A percentile compares a stretch with the other conserved stretches of the same genome.
These are phyloP conservation scores for Myathropa florea DNA, from an alignment of 2,888 invertebrate species.

Conservation along the genomic window DNA sequence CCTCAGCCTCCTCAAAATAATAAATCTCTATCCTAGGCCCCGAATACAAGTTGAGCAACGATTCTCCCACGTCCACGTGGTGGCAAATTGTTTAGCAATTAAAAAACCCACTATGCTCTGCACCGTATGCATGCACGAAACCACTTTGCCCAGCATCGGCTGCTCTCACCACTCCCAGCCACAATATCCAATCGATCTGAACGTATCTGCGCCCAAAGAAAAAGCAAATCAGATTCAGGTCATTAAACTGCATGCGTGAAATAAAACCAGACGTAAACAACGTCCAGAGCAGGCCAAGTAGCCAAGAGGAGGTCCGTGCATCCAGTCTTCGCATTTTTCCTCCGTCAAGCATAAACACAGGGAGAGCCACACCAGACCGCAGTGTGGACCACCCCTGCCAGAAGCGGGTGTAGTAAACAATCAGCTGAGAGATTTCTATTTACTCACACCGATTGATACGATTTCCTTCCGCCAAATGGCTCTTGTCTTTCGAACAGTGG, in stretches of 20 bases:
- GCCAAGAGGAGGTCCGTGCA: neutral
- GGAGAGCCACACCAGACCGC: conserved; percentile 7
- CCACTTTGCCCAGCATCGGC: conserved; percentile 40
- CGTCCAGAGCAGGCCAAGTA: neutral
- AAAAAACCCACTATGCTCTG: conserved; percentile 14
- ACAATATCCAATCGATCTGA: conserved; percentile 36
- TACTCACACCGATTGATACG: conserved; percentile 44
- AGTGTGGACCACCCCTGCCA: conserved; percentile 48
- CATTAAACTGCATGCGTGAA: conserved; percentile 70
- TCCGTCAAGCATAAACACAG: conserved; percentile 28
- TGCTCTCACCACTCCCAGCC: neutral
- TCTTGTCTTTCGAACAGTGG: conserved; percentile 25
- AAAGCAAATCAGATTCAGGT: conserved; percentile 63
- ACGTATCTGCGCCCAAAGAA: conserved; percentile 9
- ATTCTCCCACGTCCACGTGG: conserved; percentile 61
- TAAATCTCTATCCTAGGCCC: conserved; percentile 18
- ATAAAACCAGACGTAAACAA: conserved; percentile 64
- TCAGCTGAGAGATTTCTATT: conserved; percentile 48
- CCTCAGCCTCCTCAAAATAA: conserved; percentile 15
- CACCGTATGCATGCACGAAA: conserved; percentile 27
- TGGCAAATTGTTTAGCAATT: conserved; percentile 45
- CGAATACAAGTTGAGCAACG: conserved; percentile 19
- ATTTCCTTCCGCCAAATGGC: conserved; percentile 60
- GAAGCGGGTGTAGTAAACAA: conserved; percentile 42
- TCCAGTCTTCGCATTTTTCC: conserved; percentile 51